A percentile compares a stretch with the other conserved stretches of the same genome.
Evolutionary conservation across 2,797 vertebrate species (phyloP).

Genomic region (Brachymystax lenok): DNA sequence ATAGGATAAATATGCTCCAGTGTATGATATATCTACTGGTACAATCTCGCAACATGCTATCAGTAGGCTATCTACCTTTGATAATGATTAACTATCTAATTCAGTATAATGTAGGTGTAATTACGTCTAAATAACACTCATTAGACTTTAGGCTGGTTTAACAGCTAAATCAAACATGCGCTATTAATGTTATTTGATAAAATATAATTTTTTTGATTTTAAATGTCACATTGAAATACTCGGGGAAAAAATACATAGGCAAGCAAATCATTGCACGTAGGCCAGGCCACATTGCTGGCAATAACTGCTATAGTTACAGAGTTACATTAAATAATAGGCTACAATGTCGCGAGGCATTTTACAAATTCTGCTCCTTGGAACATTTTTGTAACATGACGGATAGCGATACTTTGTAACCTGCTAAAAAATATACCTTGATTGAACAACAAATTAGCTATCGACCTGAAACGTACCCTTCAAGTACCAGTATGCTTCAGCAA

Average conservation of each 20-base stretch:
- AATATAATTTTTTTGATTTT: background rate
- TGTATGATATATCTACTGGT: background rate
- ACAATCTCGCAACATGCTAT: background rate
- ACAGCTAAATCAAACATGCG: background rate
- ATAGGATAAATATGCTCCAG: slow-evolving; percentile 23
- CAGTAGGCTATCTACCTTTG: background rate
- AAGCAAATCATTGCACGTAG: background rate
- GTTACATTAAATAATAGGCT: background rate
- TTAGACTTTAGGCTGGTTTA: background rate
- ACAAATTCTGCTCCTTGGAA: background rate
- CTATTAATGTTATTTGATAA: background rate
- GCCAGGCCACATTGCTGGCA: background rate
- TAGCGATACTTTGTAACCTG: background rate
- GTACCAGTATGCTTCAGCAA: background rate
- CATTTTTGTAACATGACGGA: background rate
- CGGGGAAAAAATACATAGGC: background rate
- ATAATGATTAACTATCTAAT: background rate
- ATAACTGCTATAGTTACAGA: background rate
- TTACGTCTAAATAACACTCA: background rate
- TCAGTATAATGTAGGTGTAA: background rate
- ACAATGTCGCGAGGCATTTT: background rate
- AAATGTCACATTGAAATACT: background rate
- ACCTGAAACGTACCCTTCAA: background rate
- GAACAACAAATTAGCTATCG: background rate
- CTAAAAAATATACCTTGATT: background rate